These are phyloP conservation scores for Tangara arthus DNA, from an alignment of 2,797 vertebrate genomes.

Conservation along the genomic window DNA sequence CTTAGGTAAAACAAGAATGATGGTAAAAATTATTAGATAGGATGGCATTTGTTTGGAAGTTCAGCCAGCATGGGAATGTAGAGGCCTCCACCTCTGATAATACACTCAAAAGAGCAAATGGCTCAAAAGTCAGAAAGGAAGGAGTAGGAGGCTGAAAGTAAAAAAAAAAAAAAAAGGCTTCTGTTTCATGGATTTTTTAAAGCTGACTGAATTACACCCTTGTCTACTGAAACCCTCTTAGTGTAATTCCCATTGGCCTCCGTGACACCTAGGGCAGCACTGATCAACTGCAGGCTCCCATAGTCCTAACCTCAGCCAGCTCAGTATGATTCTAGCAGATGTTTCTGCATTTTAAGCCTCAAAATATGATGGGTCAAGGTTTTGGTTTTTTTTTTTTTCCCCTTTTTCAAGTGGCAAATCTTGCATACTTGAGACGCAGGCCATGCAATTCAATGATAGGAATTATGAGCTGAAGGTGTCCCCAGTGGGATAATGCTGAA, in stretches of 20 bases:
- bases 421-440: background rate
- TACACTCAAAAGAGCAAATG: conserved; percentile 4
- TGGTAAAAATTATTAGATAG: conserved; percentile 37
- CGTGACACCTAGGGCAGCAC: conserved; percentile 37
- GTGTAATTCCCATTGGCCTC: conserved; percentile 52
- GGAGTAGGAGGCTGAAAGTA: conserved; percentile 11
- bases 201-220: conserved; percentile 62
- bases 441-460: background rate
- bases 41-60: conserved; percentile 56
- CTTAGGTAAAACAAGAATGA: conserved; percentile 37
- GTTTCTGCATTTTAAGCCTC: conserved; percentile 23
- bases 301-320: conserved; percentile 35
- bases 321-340: conserved; percentile 50
- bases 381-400: background rate
- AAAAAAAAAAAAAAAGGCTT: conserved; percentile 4
- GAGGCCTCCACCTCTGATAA: conserved; percentile 16
- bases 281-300: conserved; percentile 63
- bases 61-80: conserved; percentile 20
- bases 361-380: background rate
- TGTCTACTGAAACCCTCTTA: conserved; percentile 66
- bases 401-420: background rate
- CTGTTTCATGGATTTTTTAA: conserved; percentile 23
- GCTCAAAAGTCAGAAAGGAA: conserved; percentile 14
- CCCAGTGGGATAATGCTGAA: background rate
- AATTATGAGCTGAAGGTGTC: conserved; percentile 26